Conservation (phyloP, 2,113 vertebrate species). For the Gyps fulvus region DNA sequence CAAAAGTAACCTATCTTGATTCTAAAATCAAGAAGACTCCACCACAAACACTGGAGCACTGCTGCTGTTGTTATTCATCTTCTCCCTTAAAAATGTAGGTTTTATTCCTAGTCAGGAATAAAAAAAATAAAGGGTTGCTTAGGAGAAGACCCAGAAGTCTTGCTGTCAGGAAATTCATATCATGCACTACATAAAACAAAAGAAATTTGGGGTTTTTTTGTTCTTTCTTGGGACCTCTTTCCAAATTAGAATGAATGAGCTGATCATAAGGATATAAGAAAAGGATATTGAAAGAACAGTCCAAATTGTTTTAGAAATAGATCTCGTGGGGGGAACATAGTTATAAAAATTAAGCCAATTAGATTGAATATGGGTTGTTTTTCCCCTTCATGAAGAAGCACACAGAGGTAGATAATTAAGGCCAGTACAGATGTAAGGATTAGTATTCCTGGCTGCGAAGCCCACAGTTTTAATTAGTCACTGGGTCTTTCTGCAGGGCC, state of each 20-base stretch:
- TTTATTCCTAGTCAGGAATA: neutral
- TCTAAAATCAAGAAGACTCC: neutral
- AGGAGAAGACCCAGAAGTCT: neutral
- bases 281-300: neutral
- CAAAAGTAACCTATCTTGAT: neutral
- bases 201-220: fast-evolving
- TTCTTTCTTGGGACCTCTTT: neutral
- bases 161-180: neutral
- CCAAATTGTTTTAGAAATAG: neutral
- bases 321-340: neutral
- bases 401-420: neutral
- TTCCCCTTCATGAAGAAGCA: neutral
- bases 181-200: neutral
- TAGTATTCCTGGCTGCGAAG: constrained; percentile 19
- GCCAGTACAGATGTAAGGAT: neutral
- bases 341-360: constrained; percentile 16
- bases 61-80: neutral
- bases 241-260: constrained; percentile 11
- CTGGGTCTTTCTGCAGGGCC: constrained; percentile 12
- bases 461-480: constrained; percentile 30
- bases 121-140: neutral
- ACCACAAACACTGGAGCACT: neutral
- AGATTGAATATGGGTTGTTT: neutral
- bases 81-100: neutral
- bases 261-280: neutral